Evolutionary conservation across 2,113 vertebrate genomes (phyloP).

Genomic region (Oncorhynchus tshawytscha): DNA sequence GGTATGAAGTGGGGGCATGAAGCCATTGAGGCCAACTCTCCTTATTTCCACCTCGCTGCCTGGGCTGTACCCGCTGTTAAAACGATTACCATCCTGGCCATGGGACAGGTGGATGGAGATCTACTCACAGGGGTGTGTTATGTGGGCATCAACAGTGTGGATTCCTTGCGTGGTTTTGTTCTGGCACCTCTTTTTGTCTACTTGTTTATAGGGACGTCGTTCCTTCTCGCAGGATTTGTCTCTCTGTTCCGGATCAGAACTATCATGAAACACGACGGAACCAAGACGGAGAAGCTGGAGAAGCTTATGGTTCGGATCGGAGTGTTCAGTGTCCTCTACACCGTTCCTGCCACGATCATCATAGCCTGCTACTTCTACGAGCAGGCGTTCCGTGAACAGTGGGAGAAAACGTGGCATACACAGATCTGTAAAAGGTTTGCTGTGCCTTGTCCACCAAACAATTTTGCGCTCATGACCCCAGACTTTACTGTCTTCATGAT

Average conservation of each 20-base stretch:
- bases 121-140: constrained; percentile 86
- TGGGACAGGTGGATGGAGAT: constrained; percentile 88
- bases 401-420: too few relatives aligned
- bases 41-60: constrained; percentile 77
- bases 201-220: constrained; percentile 88
- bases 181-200: constrained; percentile 87
- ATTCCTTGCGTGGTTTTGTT: constrained; percentile 84
- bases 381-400: constrained; percentile 65
- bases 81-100: constrained; percentile 87
- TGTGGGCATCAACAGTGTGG: constrained; percentile 83
- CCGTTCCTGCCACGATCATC: constrained; percentile 85
- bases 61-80: constrained; percentile 77
- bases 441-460: too few relatives aligned
- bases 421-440: too few relatives aligned
- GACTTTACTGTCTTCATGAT: constrained; percentile 92
- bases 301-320: constrained; percentile 88
- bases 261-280: constrained; percentile 91
- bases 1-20: constrained; percentile 92
- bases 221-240: constrained; percentile 87
- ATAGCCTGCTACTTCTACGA: constrained; percentile 90
- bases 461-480: constrained; percentile 82
- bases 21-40: constrained; percentile 87
- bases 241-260: constrained; percentile 53
- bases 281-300: constrained; percentile 87
- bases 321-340: constrained; percentile 87